Percentiles rank a stretch among this genome's conserved stretches.
Evolutionary conservation across 2,113 vertebrate genomes (phyloP).

Genomic region (Oryzias woworae): DNA sequence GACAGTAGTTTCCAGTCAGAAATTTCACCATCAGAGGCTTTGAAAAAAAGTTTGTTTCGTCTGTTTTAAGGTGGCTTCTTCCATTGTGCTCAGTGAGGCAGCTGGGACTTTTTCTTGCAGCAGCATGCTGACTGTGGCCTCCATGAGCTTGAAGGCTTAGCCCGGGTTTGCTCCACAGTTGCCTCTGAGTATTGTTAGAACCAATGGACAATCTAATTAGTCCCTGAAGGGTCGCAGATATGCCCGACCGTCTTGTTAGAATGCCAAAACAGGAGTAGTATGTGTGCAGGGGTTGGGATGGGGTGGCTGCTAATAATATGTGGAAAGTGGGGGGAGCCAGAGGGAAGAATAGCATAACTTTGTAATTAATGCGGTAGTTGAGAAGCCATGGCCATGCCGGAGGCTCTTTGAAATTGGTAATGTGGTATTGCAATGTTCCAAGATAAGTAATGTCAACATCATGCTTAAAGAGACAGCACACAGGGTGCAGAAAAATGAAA

Average conservation of each 20-base stretch:
- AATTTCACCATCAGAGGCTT: slow-evolving; percentile 29
- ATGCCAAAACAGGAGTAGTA: slow-evolving; percentile 24
- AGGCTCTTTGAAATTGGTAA: slow-evolving; percentile 6
- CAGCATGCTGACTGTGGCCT: slow-evolving; percentile 42
- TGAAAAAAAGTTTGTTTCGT: neutral
- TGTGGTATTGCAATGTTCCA: neutral
- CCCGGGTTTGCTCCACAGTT: slow-evolving; percentile 34
- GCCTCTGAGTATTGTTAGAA: slow-evolving; percentile 40
- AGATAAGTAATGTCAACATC: neutral
- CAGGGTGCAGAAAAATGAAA: no score
- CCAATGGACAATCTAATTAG: slow-evolving; percentile 67
- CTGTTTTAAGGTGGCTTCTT: slow-evolving; percentile 25
- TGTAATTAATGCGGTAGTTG: slow-evolving; percentile 15
- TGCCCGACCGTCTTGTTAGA: slow-evolving; percentile 49
- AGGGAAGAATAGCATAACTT: slow-evolving; percentile 15
- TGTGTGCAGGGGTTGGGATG: slow-evolving; percentile 1
- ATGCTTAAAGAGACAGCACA: neutral
- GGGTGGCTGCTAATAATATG: slow-evolving; percentile 15
- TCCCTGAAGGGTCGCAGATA: slow-evolving; percentile 48
- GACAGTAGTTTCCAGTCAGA: slow-evolving; percentile 32
- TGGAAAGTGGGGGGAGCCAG: slow-evolving; percentile 2
- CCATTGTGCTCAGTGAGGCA: slow-evolving; percentile 20
- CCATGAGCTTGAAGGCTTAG: slow-evolving; percentile 50
- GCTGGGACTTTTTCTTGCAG: slow-evolving; percentile 35
- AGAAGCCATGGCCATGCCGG: neutral